Conservation (phyloP, 2,888 invertebrate species). For the Aphidoletes aphidimyza region DNA sequence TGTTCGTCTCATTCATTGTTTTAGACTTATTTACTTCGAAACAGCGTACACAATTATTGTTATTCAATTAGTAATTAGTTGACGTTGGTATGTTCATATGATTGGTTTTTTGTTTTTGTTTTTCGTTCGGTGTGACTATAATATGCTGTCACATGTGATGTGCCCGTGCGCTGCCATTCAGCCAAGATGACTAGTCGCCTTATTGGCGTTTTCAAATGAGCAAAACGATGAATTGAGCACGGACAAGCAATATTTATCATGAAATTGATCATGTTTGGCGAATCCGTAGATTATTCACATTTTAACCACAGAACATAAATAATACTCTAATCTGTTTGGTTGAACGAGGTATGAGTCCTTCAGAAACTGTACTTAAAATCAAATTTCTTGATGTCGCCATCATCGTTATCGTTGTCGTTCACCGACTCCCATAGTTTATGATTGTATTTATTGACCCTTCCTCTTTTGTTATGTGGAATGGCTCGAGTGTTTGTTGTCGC, state of each 20-base stretch:
- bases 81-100: slow-evolving; percentile 8
- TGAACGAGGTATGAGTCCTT: no score
- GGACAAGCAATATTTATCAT: not conserved
- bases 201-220: not conserved
- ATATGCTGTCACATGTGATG: not conserved
- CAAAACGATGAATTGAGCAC: slow-evolving; percentile 1
- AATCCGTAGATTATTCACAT: not conserved
- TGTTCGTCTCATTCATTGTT: not conserved
- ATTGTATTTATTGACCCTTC: slow-evolving; percentile 38
- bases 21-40: not conserved
- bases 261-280: not conserved
- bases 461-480: slow-evolving; percentile 16
- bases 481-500: slow-evolving; percentile 16
- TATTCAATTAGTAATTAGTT: slow-evolving; percentile 47
- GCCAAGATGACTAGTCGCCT: not conserved
- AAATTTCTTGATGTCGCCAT: not conserved
- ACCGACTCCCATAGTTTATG: not conserved
- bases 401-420: not conserved
- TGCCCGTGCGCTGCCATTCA: not conserved
- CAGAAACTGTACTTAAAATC: not conserved
- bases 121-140: not conserved
- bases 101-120: not conserved
- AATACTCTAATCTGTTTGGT: no score
- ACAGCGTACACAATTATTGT: slow-evolving; percentile 33
- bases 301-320: slow-evolving; percentile 21